Evolutionary conservation across 2,797 vertebrate genomes (phyloP).

Genomic region (Leuciscus waleckii): DNA sequence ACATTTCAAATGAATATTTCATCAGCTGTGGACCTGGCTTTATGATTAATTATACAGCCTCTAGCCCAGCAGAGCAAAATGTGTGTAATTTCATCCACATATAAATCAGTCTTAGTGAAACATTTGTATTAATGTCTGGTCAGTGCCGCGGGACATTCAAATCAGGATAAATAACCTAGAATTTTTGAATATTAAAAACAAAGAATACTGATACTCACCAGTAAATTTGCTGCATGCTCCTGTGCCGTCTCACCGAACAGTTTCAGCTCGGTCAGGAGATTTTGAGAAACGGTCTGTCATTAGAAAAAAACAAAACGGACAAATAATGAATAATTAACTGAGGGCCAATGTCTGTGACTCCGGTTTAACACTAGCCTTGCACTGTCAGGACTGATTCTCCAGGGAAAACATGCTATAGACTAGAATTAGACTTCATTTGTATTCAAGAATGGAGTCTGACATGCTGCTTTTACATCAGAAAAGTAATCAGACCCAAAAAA

Average conservation of each 20-base stretch:
- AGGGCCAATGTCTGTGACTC: neutral
- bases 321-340: neutral
- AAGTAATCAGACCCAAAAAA: neutral
- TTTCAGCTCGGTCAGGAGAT: slow-evolving; percentile 73
- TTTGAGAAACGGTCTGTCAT: slow-evolving; percentile 72
- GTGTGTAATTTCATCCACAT: slow-evolving; percentile 4
- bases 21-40: neutral
- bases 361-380: neutral
- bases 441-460: neutral
- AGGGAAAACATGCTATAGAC: neutral
- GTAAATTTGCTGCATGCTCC: slow-evolving; percentile 67
- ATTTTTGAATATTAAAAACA: neutral
- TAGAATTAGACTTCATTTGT: neutral
- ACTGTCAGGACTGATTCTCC: neutral
- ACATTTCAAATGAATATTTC: slow-evolving; percentile 41
- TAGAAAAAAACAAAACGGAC: slow-evolving; percentile 11
- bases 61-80: slow-evolving; percentile 19
- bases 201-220: slow-evolving; percentile 62
- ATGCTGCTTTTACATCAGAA: neutral
- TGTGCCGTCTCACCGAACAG: slow-evolving; percentile 67
- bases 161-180: slow-evolving; percentile 27
- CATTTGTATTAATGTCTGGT: slow-evolving; percentile 23
- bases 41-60: slow-evolving; percentile 27
- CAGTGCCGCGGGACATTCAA: neutral
- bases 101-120: slow-evolving; percentile 18